phyloP scores from a whole-genome alignment of 2,797 vertebrate species.

The Basileuterus tristriatus region DNA sequence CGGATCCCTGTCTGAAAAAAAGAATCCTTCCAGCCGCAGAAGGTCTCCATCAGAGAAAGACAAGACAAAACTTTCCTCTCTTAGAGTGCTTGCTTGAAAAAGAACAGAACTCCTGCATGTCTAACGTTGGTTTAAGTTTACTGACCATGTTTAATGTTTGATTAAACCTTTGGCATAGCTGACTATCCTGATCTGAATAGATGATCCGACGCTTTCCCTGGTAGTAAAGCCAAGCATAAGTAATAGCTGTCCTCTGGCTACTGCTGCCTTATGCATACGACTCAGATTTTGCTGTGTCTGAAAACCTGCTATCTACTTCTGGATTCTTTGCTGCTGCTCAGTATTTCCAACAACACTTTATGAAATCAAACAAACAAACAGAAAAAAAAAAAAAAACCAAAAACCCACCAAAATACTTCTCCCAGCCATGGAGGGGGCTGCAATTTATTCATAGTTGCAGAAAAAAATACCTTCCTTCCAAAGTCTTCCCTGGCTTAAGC shows the following conservation, averaged over 20 bases:
- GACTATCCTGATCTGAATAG: conserved; percentile 53
- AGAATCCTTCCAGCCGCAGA: not conserved
- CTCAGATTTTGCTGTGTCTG: not conserved
- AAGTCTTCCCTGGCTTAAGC: not conserved
- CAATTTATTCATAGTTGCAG: not conserved
- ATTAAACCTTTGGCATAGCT: conserved; percentile 59
- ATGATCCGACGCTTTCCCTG: not conserved
- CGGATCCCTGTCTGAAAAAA: not conserved
- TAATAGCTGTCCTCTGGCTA: conserved; percentile 18
- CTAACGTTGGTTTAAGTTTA: conserved; percentile 52
- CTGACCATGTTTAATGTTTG: conserved; percentile 66
- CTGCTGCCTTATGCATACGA: not conserved
- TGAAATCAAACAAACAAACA: not conserved
- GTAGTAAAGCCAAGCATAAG: conserved; percentile 45
- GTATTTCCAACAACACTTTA: not conserved
- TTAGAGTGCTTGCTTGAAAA: not conserved
- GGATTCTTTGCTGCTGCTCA: not conserved
- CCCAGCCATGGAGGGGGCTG: not conserved
- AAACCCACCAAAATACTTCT: not conserved
- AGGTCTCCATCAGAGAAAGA: not conserved
- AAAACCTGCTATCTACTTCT: conserved; percentile 8
- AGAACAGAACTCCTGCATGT: not conserved
- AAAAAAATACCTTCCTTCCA: not conserved
- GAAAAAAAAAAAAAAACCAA: not conserved
- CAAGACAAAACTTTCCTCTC: conserved; percentile 1